These are phyloP conservation scores for Petrocephalus schoutedeni DNA, from an alignment of 2,797 vertebrate species.

Conservation along the genomic window DNA sequence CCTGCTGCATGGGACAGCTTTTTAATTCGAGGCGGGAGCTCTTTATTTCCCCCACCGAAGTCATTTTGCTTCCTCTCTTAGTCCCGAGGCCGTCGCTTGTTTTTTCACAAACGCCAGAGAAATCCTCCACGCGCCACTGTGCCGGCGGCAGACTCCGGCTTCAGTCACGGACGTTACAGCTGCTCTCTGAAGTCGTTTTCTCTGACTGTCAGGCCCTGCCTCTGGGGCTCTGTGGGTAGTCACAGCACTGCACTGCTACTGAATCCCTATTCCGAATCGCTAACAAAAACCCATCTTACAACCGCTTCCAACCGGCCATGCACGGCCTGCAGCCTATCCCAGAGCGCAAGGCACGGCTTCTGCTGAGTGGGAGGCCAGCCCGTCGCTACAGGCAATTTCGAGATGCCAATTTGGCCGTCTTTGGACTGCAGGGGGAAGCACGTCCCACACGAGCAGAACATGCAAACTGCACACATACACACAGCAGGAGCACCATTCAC, in stretches of 20 bases:
- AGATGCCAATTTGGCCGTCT: not conserved
- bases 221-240: conserved; percentile 11
- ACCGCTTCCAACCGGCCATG: not conserved
- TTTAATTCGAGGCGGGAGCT: not conserved
- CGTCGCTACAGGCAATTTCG: not conserved
- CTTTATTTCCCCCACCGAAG: not conserved
- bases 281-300: not conserved
- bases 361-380: not conserved
- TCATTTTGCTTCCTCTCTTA: conserved; percentile 3
- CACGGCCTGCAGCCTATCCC: not conserved
- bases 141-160: not conserved
- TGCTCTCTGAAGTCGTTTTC: not conserved
- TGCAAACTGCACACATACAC: not conserved
- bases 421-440: not conserved
- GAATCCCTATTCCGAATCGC: not conserved
- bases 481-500: not conserved
- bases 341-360: not conserved
- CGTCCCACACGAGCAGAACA: not conserved
- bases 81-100: not conserved
- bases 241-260: not conserved
- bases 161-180: not conserved
- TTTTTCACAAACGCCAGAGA: not conserved
- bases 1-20: not conserved
- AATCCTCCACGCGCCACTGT: not conserved
- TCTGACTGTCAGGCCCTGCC: not conserved